phyloP scores from a whole-genome alignment of 1,140 invertebrate species.

The Drosophila punjabiensis region DNA sequence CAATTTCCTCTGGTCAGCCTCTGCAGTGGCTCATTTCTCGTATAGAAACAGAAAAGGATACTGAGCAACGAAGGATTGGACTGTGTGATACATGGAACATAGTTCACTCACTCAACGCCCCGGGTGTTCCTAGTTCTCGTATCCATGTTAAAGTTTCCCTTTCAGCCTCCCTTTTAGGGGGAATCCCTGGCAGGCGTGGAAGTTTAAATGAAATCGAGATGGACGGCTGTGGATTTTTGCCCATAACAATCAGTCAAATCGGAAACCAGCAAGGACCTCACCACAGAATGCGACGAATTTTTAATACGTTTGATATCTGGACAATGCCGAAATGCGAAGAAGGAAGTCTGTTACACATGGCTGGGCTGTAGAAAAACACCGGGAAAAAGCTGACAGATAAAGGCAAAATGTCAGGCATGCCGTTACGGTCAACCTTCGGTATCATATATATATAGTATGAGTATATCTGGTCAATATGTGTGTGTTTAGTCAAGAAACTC shows the following conservation, averaged over 20 bases:
- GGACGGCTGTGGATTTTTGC: slow-evolving; percentile 8
- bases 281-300: slow-evolving; percentile 28
- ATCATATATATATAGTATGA: not conserved
- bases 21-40: not conserved
- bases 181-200: slow-evolving; percentile 16
- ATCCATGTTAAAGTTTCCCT: slow-evolving; percentile 28
- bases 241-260: slow-evolving; percentile 29
- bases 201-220: slow-evolving; percentile 33
- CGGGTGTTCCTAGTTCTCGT: slow-evolving; percentile 9
- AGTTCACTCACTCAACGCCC: slow-evolving; percentile 14
- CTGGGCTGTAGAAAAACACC: slow-evolving; percentile 23
- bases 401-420: slow-evolving; percentile 30
- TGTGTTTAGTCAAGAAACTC: slow-evolving; percentile 68
- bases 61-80: not conserved
- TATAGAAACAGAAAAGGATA: not conserved
- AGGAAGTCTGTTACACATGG: slow-evolving; percentile 38
- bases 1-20: slow-evolving; percentile 1
- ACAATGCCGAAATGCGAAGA: slow-evolving; percentile 18
- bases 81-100: slow-evolving; percentile 28
- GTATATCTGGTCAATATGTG: slow-evolving; percentile 1
- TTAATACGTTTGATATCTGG: slow-evolving; percentile 37
- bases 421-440: slow-evolving; percentile 21
- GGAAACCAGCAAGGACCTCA: slow-evolving; percentile 12
- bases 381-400: slow-evolving; percentile 39
- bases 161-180: slow-evolving; percentile 1